phyloP scores from a whole-genome alignment of 53 echinoderm and acorn worm species.

The Crossaster papposus region DNA sequence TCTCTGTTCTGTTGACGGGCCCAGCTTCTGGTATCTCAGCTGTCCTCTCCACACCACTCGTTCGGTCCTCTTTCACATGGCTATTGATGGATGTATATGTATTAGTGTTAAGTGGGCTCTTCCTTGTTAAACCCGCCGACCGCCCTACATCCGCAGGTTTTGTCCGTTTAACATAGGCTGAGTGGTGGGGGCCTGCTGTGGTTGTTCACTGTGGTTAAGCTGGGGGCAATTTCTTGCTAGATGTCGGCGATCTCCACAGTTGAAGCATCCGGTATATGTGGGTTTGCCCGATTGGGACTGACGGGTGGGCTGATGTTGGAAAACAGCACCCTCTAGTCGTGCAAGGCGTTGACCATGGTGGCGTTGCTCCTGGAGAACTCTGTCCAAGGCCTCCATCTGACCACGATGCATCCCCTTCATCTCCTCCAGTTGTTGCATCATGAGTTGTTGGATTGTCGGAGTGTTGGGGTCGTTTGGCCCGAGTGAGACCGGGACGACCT shows the following conservation, averaged over 20 bases:
- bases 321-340: not conserved
- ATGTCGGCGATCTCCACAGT: not conserved
- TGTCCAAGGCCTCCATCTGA: not conserved
- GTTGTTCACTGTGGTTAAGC: not conserved
- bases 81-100: not conserved
- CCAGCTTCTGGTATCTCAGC: not conserved
- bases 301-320: not conserved
- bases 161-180: constrained; percentile 11
- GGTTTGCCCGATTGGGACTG: not conserved
- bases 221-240: not conserved
- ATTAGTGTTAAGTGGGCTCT: not conserved
- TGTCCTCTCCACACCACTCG: not conserved
- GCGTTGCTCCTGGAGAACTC: too few species aligned
- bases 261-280: not conserved
- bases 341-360: not conserved
- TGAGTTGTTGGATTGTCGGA: not conserved
- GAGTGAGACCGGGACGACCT: not conserved
- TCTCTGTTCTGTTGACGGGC: not conserved
- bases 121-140: constrained; percentile 10
- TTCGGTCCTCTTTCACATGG: not conserved
- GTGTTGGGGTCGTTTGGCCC: not conserved
- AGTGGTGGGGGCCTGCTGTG: not conserved
- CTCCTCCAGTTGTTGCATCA: not conserved
- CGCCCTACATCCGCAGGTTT: constrained; percentile 26
- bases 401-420: not conserved